Evolutionary conservation across 2,113 vertebrate genomes (phyloP), one percentile per base, ranked within the genome.

Genomic region (Lota lota): DNA sequence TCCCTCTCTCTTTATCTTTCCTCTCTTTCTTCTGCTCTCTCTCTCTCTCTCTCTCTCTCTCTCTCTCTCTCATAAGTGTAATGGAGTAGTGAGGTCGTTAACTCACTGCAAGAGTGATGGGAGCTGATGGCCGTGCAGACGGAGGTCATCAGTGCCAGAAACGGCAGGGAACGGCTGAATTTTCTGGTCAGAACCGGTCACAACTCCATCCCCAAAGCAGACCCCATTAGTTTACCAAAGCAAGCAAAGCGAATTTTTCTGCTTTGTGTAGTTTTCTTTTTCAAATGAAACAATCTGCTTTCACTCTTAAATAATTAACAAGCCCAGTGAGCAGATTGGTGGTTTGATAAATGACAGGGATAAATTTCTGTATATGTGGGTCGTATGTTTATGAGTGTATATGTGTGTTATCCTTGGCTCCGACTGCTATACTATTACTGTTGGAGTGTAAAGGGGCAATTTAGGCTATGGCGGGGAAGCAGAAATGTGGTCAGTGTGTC

Each of bases 401-500:
- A 11, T 19, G 18, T 20, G 19, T 50, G 56, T 21, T 47, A 33
- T 22, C 16, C 17, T 33, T n/a, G 4, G 18, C 22, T 67, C 57
- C 47, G 33, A 19, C 58, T 69, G 21, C 67, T 58, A 53, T 69
- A 66, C 78, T 70, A 53, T 61, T 76, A 77, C 75, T 79, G 51
- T 56, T 83, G 80, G 79, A 85, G 87, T 74, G 54, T 20, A 33
- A 47, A 80, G 57, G 73, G 70, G 69, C 70, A 70, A 80, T 85
- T 83, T 83, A 80, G 58, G 71, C 75, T 75, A 63, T 50, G 17
- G 68, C 68, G 67, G 53, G 67, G 14, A 11, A 66, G 67, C 10
- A 53, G 73, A 61, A 79, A 80, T 85, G 87, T 86, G 82, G 83
- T 88, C 79, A 84, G 73, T 79, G 64, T 88, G 87, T 87, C 83